Evolutionary conservation across 2,797 vertebrate genomes (phyloP), one percentile per base, ranked within the genome.

Genomic region (Phalloptychus januarius): DNA sequence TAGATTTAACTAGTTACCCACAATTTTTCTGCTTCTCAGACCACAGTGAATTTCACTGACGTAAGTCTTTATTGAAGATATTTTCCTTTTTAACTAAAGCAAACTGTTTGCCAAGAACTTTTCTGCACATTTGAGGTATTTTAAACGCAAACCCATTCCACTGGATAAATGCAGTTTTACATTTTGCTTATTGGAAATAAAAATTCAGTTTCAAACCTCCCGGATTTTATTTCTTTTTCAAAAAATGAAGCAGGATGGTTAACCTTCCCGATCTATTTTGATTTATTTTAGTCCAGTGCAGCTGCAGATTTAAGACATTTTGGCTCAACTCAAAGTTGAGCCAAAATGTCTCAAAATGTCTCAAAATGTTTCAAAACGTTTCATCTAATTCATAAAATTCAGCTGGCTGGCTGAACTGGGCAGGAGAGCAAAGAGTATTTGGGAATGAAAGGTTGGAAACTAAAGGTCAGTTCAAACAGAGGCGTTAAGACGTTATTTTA

Each of bases 401-500:
- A 44, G 38, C 38, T 13, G 5, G 40, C 1, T 2, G 42, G 65
- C 40, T 3, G 2, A 44, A 44, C 65, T 25, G 65, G 23, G 65
- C 38, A 42, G 25, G 25, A 69, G 38, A 44, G 65, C 38, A 69
- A n/a, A 69, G 38, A 69, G 36, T 69, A 67, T n/a, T 69, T 69
- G 38, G 38, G 42, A 23, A 69, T 69, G 11, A 44, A 69, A 69
- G 18, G 10, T 42, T 5, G 25, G 38, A 42, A 69, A 42, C 23
- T 25, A 42, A 69, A 69, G 11, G 23, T 40, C 42, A 20, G 16
- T 38, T 65, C 31, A 65, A 83, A 82, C 74, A 54, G 67, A 86
- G 81, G 86, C 91, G 91, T 58, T 20, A 84, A 76, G 85, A 86
- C 84, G 50, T 84, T 86, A 90, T 90, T 86, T 85, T 28, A 69